These are phyloP conservation scores for Atrichornis clamosus DNA, from an alignment of 2,113 vertebrate species.

Conservation along the genomic window DNA sequence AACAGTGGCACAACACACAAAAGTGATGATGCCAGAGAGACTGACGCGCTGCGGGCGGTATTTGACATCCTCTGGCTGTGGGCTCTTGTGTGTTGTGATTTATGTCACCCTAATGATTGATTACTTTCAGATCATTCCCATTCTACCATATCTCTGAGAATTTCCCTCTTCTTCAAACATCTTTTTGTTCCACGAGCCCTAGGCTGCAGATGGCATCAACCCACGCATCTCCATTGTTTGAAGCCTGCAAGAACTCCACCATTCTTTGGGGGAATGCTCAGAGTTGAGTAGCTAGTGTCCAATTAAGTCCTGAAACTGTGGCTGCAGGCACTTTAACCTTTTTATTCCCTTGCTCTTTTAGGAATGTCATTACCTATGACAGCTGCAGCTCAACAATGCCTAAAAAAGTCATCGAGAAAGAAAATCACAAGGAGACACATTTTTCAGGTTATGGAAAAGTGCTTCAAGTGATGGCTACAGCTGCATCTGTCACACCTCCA, in stretches of 20 bases:
- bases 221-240: conserved; percentile 91
- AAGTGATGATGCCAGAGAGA: conserved; percentile 79
- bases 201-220: conserved; percentile 89
- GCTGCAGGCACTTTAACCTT: conserved; percentile 69
- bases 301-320: conserved; percentile 71
- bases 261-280: conserved; percentile 66
- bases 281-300: conserved; percentile 65
- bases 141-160: conserved; percentile 83
- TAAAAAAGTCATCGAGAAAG: conserved; percentile 23
- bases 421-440: neutral
- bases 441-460: neutral
- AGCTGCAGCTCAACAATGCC: neutral
- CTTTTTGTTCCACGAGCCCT: conserved; percentile 80
- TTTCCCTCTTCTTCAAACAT: conserved; percentile 70
- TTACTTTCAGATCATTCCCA: conserved; percentile 83
- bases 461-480: neutral
- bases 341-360: conserved; percentile 35
- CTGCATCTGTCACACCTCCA: conserved; percentile 24
- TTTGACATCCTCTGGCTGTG: conserved; percentile 77
- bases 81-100: conserved; percentile 84
- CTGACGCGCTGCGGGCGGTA: conserved; percentile 74
- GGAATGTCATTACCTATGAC: conserved; percentile 24
- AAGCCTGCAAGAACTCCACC: conserved; percentile 69
- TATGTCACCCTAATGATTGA: conserved; percentile 88
- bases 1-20: conserved; percentile 75